These are phyloP conservation scores for Cryptosula pallasiana DNA, from an alignment of 2,888 invertebrate species.

Conservation along the genomic window DNA sequence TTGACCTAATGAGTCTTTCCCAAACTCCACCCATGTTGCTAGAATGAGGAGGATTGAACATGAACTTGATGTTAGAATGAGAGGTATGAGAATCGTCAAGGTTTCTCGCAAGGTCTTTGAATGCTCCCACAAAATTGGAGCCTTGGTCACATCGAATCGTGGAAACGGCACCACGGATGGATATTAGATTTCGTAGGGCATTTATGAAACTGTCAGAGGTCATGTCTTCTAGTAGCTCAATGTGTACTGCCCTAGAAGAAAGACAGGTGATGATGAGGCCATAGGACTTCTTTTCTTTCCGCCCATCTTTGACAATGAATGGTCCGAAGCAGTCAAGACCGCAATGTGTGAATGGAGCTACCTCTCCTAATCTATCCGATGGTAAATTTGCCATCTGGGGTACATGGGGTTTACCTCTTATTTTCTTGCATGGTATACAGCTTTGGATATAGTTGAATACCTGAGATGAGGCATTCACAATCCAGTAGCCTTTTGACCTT, in stretches of 20 bases:
- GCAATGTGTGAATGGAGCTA: no score
- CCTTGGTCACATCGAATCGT: conserved; percentile 25
- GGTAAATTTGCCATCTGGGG: conserved; percentile 20
- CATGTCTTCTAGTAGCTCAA: no score
- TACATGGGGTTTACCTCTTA: not conserved
- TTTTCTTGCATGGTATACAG: conserved; percentile 25
- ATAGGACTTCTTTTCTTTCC: conserved; percentile 13
- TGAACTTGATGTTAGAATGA: conserved; percentile 17
- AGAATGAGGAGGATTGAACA: no score
- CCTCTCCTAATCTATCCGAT: conserved; percentile 4
- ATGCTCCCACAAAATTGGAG: conserved; percentile 27
- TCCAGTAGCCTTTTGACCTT: conserved; percentile 25
- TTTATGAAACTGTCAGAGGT: conserved; percentile 27
- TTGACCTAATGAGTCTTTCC: conserved; percentile 2
- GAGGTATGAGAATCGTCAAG: conserved; percentile 11
- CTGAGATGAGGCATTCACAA: not conserved
- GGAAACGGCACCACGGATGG: conserved; percentile 24
- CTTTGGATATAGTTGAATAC: conserved; percentile 7
- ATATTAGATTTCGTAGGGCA: conserved; percentile 24
- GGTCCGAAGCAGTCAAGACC: conserved; percentile 18
- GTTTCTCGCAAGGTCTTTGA: conserved; percentile 16
- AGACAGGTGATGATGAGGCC: no score
- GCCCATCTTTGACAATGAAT: conserved; percentile 21
- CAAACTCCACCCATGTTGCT: no score
- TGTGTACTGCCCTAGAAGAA: no score